These are phyloP conservation scores for Chaetura pelagica DNA, from an alignment of 2,113 vertebrate genomes.

Conservation along the genomic window DNA sequence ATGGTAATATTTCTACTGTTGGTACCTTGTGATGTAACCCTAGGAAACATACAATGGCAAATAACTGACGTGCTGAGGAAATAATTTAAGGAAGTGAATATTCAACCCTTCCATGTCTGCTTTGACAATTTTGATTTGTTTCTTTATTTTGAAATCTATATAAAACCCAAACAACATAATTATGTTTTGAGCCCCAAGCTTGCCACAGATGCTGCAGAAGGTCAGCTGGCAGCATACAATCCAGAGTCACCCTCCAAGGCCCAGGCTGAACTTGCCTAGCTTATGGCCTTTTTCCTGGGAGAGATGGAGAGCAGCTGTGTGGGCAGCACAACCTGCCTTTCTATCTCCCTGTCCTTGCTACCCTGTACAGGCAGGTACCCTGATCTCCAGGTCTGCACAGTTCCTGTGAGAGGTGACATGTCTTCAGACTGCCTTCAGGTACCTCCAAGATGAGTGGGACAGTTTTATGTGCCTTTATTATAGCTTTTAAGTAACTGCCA, in stretches of 20 bases:
- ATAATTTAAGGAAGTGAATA: not conserved
- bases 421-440: not conserved
- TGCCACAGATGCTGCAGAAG: not conserved
- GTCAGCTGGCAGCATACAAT: not conserved
- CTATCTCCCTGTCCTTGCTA: not conserved
- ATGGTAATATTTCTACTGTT: not conserved
- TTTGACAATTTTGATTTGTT: not conserved
- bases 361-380: not conserved
- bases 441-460: not conserved
- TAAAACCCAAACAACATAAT: not conserved
- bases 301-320: not conserved
- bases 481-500: not conserved
- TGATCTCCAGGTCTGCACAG: not conserved
- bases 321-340: not conserved
- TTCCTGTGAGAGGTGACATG: not conserved
- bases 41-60: not conserved
- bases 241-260: not conserved
- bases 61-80: not conserved
- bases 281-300: not conserved
- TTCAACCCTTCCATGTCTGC: not conserved
- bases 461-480: not conserved
- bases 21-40: not conserved
- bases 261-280: not conserved
- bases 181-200: not conserved
- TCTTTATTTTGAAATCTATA: not conserved